phyloP scores from a whole-genome alignment of 2,888 invertebrate species.

The Latrodectus elegans region DNA sequence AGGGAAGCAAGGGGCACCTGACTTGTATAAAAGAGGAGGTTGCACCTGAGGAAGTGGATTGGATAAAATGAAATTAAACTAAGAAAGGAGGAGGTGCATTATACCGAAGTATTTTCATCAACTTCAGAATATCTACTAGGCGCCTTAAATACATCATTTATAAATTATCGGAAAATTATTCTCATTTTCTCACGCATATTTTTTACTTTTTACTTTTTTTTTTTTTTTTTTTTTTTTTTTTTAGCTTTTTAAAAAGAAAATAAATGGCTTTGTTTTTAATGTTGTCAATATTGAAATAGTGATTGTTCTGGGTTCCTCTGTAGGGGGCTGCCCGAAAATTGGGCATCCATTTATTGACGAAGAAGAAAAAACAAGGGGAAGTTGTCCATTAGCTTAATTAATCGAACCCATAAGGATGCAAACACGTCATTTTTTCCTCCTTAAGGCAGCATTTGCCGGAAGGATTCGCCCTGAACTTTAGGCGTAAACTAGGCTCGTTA shows the following conservation, averaged over 20 bases:
- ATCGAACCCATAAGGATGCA: constrained; percentile 65
- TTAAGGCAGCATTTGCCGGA: constrained; percentile 34
- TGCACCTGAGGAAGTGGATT: constrained; percentile 1
- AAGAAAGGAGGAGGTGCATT: neutral
- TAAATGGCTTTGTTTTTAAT: constrained; percentile 3
- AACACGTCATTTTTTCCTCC: constrained; percentile 41
- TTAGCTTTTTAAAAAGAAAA: constrained; percentile 33
- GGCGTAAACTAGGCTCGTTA: constrained; percentile 54
- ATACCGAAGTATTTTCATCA: constrained; percentile 18
- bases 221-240: too few species aligned
- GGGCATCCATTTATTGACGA: constrained; percentile 47
- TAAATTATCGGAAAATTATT: constrained; percentile 57
- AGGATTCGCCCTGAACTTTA: constrained; percentile 46
- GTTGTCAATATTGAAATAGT: constrained; percentile 59
- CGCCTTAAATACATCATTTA: constrained; percentile 60
- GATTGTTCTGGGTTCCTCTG: constrained; percentile 62
- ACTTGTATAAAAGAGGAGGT: constrained; percentile 28
- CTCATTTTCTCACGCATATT: constrained; percentile 40
- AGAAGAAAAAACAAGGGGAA: constrained; percentile 51
- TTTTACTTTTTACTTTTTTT: too few species aligned
- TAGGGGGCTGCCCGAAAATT: constrained; percentile 48
- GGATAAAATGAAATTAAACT: constrained; percentile 37
- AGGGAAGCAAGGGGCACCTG: constrained; percentile 17
- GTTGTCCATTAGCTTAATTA: constrained; percentile 67
- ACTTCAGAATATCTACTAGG: constrained; percentile 47